Evolutionary conservation across 2,113 vertebrate genomes (phyloP), one percentile per base, ranked within the genome.

Genomic region (Scopus umbretta): DNA sequence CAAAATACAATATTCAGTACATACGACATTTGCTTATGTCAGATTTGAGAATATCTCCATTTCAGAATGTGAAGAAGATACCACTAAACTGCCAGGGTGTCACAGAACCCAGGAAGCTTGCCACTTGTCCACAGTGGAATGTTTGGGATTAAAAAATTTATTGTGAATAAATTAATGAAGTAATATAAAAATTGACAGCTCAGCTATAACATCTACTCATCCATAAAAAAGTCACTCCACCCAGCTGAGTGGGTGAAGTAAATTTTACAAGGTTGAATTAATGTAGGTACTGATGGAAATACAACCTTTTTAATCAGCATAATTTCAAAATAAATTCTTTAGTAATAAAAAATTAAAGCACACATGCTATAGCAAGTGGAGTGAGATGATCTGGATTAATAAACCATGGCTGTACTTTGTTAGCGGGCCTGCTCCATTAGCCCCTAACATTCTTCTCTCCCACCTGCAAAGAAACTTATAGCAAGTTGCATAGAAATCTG

Each of bases 201-300:
- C 84, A 90, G 93, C 91, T 94, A 66, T 91, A 95, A 80, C 80
- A 89, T 70, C 56, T 92, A 58, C 84, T 97, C 80, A 92, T 79
- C 89, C 91, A 94, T 92, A 86, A 95, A 95, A 87, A 80, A 70
- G 87, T 80, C 62, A 88, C 94, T 94, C 95, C 95, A 96, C 96
- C 95, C 93, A 97, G 74, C 50, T 92, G 96, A 96, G 95, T 95
- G 78, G 58, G 86, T 90, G 91, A 94, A 92, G 91, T 82, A 89
- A 95, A 94, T 95, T 90, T 95, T 95, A 91, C 78, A 91, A 88
- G 84, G 84, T 50, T 76, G 84, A 96, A 88, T 88, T 91, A 94
- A 88, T 50, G 43, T 58, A 86, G 50, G 58, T 90, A 92, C 45
- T n/a, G n/a, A 97, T 87, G 63, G 92, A 96, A 97, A 95, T 96